These are phyloP conservation scores for Pipra filicauda DNA, from an alignment of 2,113 vertebrate species.

Conservation along the genomic window DNA sequence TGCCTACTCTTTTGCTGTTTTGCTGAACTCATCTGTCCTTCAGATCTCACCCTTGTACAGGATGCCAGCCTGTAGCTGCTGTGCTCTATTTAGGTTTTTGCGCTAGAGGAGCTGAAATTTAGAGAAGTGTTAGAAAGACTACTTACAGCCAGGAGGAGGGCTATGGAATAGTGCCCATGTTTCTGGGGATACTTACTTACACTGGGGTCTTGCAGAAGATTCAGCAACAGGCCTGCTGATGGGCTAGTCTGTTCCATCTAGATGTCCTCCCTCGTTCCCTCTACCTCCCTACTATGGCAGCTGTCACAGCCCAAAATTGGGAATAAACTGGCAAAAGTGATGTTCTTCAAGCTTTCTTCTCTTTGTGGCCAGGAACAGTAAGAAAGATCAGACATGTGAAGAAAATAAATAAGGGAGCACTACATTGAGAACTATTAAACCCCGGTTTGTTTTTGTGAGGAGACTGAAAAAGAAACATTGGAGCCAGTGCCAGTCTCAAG, in stretches of 20 bases:
- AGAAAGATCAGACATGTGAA: not conserved
- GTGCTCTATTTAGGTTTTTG: not conserved
- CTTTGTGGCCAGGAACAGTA: not conserved
- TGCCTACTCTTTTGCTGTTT: not conserved
- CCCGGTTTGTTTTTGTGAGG: not conserved
- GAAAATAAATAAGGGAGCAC: conserved; percentile 18
- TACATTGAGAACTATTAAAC: conserved; percentile 21
- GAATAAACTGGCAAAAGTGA: not conserved
- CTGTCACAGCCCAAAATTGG: not conserved
- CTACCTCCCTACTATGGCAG: not conserved
- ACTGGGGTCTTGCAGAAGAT: not conserved
- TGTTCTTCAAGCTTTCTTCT: not conserved
- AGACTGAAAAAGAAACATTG: not conserved
- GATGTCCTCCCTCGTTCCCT: not conserved
- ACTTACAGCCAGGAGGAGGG: not conserved
- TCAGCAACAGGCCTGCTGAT: not conserved
- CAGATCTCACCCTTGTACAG: not conserved
- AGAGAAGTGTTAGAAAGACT: not conserved
- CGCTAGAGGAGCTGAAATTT: not conserved
- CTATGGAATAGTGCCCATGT: not conserved
- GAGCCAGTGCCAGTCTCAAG: not conserved
- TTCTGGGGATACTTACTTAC: not conserved
- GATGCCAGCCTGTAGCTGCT: not conserved
- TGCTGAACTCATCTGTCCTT: not conserved
- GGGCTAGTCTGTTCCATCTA: not conserved